phyloP scores from a whole-genome alignment of 2,113 vertebrate species.

The Triplophysa tibetana region DNA sequence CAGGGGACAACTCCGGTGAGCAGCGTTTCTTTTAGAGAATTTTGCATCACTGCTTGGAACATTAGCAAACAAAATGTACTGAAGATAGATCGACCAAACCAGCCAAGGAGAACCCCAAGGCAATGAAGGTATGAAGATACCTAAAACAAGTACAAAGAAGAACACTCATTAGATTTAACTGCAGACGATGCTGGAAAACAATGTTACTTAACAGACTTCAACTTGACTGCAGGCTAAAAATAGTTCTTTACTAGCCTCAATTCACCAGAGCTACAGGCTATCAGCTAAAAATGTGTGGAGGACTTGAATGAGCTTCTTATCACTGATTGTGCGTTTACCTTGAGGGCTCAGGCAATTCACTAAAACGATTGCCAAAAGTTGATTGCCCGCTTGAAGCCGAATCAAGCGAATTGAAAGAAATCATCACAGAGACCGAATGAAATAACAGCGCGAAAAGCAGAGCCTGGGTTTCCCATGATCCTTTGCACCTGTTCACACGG shows the following conservation, averaged over 20 bases:
- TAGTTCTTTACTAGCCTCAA: conserved; percentile 28
- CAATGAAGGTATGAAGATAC: not conserved
- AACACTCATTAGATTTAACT: not conserved
- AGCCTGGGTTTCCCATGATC: not conserved
- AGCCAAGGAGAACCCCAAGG: not conserved
- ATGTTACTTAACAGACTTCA: conserved; percentile 8
- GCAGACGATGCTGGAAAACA: not conserved
- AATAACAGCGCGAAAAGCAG: conserved; percentile 26
- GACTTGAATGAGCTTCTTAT: conserved; percentile 34
- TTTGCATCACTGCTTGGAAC: not conserved
- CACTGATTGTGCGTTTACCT: conserved; percentile 40
- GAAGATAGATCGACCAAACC: not conserved
- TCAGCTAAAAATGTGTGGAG: conserved; percentile 20
- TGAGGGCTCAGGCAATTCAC: conserved; percentile 27
- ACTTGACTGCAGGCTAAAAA: conserved; percentile 38
- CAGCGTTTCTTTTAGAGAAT: conserved; percentile 15
- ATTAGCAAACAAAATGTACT: conserved; percentile 17
- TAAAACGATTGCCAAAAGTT: conserved; percentile 26
- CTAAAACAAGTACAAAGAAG: not conserved
- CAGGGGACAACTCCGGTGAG: not conserved
- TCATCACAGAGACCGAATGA: conserved; percentile 22
- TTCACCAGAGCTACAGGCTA: conserved; percentile 34
- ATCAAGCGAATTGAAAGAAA: conserved; percentile 15
- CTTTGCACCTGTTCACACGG: not conserved
- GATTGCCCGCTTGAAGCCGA: conserved; percentile 43